Base-by-base conservation (phyloP, 2,797 vertebrate genomes). In the Hapalemur alaotrensis region DNA sequence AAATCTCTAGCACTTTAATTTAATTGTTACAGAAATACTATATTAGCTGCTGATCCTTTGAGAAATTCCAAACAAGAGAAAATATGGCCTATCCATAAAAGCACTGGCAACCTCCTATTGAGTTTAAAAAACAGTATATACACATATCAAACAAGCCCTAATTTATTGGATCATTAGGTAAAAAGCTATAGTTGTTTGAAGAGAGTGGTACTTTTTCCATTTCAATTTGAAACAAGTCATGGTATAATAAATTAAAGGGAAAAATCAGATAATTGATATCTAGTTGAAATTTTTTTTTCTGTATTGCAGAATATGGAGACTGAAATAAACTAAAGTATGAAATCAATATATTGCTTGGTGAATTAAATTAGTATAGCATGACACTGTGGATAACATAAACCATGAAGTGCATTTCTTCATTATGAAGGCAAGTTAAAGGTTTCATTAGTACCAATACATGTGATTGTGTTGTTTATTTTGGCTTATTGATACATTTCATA, bases 31-130 rank as follows among this genome's bases (percentile, higher is more conserved):
- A 97, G 96, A 98, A 98, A 98, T 3, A 1, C 72, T 98, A 88
- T 79, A 93, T 97, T 98, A 97, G 97, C 97, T 96, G 95, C 93
- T 97, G 97, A 97, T 98, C 97, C 96, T 85, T n/a, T 89, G 98
- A 98, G 97, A 98, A 98, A 98, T 97, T 95, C 95, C 97, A 97
- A 98, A 98, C 32, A 90, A 98, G 93, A 98, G 95, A 97, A 98
- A 98, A 98, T 98, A 97, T 95, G 97, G 70, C 98, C 82, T 98
- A 81, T 98, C 95, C 90, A 89, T 98, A 97, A 98, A 98, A 98
- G 78, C 72, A 95, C 89, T 98, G 97, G 95, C 97, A 98, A 97
- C 93, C 98, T 98, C 94, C 91, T 95, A 96, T 28, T 95, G 88
- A 95, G 82, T 98, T 96, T 91, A 95, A 98, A 97, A 97, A 61